Base-by-base conservation (phyloP, 2,888 invertebrate genomes). In the Carterocephalus palaemon region DNA sequence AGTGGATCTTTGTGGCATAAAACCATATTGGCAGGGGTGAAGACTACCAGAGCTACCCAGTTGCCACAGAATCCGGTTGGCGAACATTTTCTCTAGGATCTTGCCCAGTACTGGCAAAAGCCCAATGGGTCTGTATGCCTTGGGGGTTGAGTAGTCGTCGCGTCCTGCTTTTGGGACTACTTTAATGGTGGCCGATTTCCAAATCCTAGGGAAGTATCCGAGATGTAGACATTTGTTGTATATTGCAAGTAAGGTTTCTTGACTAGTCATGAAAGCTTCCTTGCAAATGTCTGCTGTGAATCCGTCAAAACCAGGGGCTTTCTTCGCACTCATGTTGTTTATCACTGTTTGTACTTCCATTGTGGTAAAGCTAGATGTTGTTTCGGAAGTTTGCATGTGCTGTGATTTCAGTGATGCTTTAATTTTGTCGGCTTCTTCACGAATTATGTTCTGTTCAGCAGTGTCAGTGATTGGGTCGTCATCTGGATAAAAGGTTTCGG, bases 101-200 rank as follows among this genome's bases (percentile, higher is more conserved):
- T 55, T 55, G 1, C 51, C 51, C 2, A 53, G 12, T 1, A 55
- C 26, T 0, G 51, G 36, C 0, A 55, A 26, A 0, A 55, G 38
- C 0, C 51, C 53, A 1, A 55, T 53, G 0, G 48, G 48, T 13
- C 49, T 17, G 7, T 48, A 45, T 1, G 51, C 24, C 12, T 48
- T 53, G 0, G 53, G 45, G 1, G 4, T 4, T 1, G 46, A 28
- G 24, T 47, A 49, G n/a, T 45, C 26, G 0, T 34, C 33, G 16
- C 40, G 47, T 0, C 34, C 43, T 0, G 51, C 45, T 23, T 53
- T 49, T 1, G 23, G 36, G 1, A 54, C n/a, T 3, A 50, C 12
- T 1, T 31, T 19, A 0, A 54, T 37, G 1, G 23, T 22, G 2
- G 49, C 51, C 2, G 10, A n/a, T 10, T 54, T 54, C 54, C 50